Base-by-base conservation (phyloP, 2,888 invertebrate species). In the Actias luna region DNA sequence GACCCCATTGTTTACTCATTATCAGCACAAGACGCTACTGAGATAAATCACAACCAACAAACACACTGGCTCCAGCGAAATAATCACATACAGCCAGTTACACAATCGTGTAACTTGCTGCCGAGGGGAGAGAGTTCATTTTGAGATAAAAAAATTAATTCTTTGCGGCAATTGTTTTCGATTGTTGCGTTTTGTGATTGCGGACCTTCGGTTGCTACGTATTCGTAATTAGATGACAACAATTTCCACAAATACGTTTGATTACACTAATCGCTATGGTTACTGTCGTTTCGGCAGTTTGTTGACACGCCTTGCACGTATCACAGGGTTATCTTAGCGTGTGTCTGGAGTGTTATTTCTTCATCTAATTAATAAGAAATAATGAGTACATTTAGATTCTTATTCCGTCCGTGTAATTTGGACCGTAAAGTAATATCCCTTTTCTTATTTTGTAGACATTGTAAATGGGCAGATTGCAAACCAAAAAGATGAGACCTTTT, bases 1-100 rank as follows among this genome's bases (percentile, higher is more conserved):
- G 83, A 85, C 84, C 85, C 67, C 58, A 78, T 72, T 82, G 79
- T 82, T 81, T 80, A 76, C 71, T 68, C 69, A 62, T 59, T 63
- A 63, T 63, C 59, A 35, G 18, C 22, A 33, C 46, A 42, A 57
- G 61, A 70, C 58, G 61, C 72, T 71, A 65, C 70, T 69, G 68
- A 64, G 84, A 86, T 87, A 84, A 79, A 68, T 46, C 42, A 61
- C 64, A 63, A 76, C 71, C 64, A 63, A 76, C 71, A 79, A 79
- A 85, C 80, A 85, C 73, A 76, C 69, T 62, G 65, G 73, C 74
- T 70, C 70, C 63, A 74, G 68, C 67, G 72, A 76, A 70, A 66
- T 67, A 68, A 69, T 58, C 33, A 62, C 63, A 58, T 50, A 52
- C 22, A 35, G 8, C n/a, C n/a, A n/a, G 25, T 33, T 36, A 55